Base-by-base conservation (phyloP, 2,797 vertebrate species). In the Acanthopagrus latus region DNA sequence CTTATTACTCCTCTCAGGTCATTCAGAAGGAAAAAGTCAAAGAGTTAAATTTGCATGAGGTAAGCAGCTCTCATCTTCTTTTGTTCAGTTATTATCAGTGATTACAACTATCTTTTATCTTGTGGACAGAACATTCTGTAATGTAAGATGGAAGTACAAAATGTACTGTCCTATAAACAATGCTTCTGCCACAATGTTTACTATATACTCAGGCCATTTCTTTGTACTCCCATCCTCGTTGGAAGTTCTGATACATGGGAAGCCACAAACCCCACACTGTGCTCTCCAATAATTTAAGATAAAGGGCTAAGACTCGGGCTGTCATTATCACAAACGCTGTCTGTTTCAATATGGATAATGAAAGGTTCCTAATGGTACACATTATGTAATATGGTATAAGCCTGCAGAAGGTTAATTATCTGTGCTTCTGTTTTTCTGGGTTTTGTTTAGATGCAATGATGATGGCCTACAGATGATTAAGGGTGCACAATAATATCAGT, bases 1-100 rank as follows among this genome's bases (percentile, higher is more conserved):
- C n/a, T 77, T 21, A 88, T 85, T 92, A 46, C 69, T 80, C 87
- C 60, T 94, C 92, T 38, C 90, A 99, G 98, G 98, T 99, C 78
- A 99, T 99, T 93, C 96, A 99, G 90, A 99, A 99, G 93, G 98
- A 99, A 90, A 99, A 99, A 89, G 98, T 99, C 88, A 99, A 99
- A 96, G 98, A 99, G 88, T 93, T 99, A 93, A 99, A 99, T 91
- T 94, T 99, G 65, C 98, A 99, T 82, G 98, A 99, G 97, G 98
- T 99, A 94, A 96, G 97, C 18, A 52, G 33, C 27, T n/a, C 17
- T 75, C 23, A 16, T 47, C 17, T 75, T 10, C 38, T 38, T 38
- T 71, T 33, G 2, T 56, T 74, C 20, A 21, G 1, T 52, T 75
- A 46, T 63, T 54, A 78, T 82, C 47, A 71, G 20, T 55, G 46